phyloP scores from a whole-genome alignment of 2,888 invertebrate species.

The Tricholauxania praeusta region DNA sequence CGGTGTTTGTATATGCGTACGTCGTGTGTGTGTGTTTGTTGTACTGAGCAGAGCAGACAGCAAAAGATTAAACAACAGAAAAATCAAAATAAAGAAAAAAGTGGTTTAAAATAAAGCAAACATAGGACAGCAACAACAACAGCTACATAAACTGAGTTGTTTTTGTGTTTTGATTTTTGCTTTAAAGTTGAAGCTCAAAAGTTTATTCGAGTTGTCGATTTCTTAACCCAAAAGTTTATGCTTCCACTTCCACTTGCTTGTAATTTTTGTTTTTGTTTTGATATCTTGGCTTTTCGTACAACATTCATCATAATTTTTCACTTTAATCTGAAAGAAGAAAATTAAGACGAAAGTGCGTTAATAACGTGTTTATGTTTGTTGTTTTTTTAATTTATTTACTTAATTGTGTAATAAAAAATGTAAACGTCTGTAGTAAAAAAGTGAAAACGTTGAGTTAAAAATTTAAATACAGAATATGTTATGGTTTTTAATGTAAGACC shows the following conservation, averaged over 20 bases:
- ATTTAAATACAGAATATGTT: not conserved
- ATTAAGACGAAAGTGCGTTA: too few species aligned
- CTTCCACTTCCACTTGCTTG: not conserved
- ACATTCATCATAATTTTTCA: not conserved
- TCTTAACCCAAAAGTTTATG: not conserved
- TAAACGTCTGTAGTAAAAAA: constrained; percentile 12
- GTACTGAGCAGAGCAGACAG: constrained; percentile 11
- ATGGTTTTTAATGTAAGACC: too few species aligned
- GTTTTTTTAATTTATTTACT: not conserved
- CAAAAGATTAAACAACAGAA: constrained; percentile 1
- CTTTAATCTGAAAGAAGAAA: too few species aligned
- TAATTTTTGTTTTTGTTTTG: constrained; percentile 6
- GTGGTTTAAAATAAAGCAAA: constrained; percentile 34
- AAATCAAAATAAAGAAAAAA: constrained; percentile 23
- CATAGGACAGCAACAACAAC: constrained; percentile 29
- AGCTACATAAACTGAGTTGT: constrained; percentile 2
- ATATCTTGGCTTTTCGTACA: not conserved
- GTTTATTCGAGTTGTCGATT: not conserved
- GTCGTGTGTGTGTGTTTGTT: constrained; percentile 14
- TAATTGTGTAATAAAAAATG: constrained; percentile 20
- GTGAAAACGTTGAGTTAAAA: constrained; percentile 30
- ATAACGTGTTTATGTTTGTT: not conserved
- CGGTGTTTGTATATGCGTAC: not conserved
- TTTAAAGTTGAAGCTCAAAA: not conserved
- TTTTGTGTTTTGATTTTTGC: constrained; percentile 7